Evolutionary conservation across 2,888 invertebrate genomes (phyloP), one percentile per base, ranked within the genome.

Genomic region (Melinopterus prodromus): DNA sequence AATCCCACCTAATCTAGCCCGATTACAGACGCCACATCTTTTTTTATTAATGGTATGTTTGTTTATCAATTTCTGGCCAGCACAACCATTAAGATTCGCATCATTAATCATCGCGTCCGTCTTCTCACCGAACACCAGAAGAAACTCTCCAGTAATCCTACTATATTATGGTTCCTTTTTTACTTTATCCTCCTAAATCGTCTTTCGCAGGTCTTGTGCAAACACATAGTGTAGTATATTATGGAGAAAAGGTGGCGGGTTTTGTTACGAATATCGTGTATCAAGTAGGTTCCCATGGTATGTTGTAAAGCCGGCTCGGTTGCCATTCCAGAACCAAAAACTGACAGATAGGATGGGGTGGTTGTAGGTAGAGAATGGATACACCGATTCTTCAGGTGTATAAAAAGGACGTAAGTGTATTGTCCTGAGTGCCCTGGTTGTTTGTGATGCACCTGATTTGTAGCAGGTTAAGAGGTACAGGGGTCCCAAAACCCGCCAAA

Each of bases 271-370:
- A 86, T 88, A 89, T 89, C 88, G 84, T 86, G 86, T 89, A 88
- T 89, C 89, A 87, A 88, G 88, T 88, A 86, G 83, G 87, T 89
- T 89, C 89, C 88, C 89, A 89, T 86, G 88, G 85, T 53, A 53
- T 81, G 83, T 82, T 85, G 84, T 86, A 87, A 85, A 84, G 86
- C 82, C 74, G 36, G 74, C 35, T 53, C 7, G 53, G 12, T 26
- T 26, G 26, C 26, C 26, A 26, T 26, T 6, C 71, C 71, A n/a
- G 26, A 35, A 74, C 35, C n/a, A 74, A 74, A n/a, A 35, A 35
- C 36, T 74, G 37, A 74, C 74, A 74, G 37, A 26, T 26, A 26
- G 26, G 26, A 26, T 26, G 26, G 26, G 26, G 26, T 26, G 26
- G 26, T 26, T 26, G 26, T 26, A 26, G 26, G 26, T 26, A 26